Evolutionary conservation across 2,113 vertebrate genomes (phyloP).

Genomic region (Vulpes ferrilata): DNA sequence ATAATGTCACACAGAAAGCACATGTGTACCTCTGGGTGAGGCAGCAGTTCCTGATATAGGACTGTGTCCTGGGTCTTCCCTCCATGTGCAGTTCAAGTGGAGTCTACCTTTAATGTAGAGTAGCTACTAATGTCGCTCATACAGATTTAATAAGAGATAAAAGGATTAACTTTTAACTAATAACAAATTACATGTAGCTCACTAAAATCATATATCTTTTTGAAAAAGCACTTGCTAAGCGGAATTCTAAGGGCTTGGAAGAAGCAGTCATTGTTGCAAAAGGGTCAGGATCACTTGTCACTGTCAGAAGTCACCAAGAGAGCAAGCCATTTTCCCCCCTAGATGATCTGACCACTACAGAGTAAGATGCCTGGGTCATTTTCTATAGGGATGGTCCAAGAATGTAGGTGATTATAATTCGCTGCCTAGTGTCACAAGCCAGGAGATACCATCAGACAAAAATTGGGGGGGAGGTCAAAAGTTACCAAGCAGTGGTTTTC

Average conservation of each 20-base stretch:
- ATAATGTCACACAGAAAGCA: not conserved
- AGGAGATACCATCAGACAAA: slow-evolving; percentile 80
- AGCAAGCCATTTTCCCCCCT: slow-evolving; percentile 81
- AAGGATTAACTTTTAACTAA: not conserved
- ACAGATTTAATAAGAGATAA: not conserved
- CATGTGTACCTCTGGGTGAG: not conserved
- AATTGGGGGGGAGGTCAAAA: slow-evolving; percentile 67
- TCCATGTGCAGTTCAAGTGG: not conserved
- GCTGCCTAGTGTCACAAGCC: slow-evolving; percentile 84
- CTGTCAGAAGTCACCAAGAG: slow-evolving; percentile 81
- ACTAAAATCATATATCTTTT: not conserved
- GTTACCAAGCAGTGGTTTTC: slow-evolving; percentile 63
- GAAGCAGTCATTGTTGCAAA: slow-evolving; percentile 85
- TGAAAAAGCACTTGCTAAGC: slow-evolving; percentile 86
- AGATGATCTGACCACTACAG: slow-evolving; percentile 80
- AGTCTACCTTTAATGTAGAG: not conserved
- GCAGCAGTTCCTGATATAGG: not conserved
- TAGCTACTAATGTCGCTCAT: not conserved
- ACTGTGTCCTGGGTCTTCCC: not conserved
- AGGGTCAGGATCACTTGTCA: slow-evolving; percentile 84
- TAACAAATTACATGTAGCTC: not conserved
- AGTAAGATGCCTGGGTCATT: slow-evolving; percentile 75
- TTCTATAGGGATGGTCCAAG: slow-evolving; percentile 73
- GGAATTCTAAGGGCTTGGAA: slow-evolving; percentile 82
- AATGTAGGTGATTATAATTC: slow-evolving; percentile 91